Evolutionary conservation across 2,797 vertebrate species (phyloP), one percentile per base, ranked within the genome.

Genomic region (Scolopax rusticola): DNA sequence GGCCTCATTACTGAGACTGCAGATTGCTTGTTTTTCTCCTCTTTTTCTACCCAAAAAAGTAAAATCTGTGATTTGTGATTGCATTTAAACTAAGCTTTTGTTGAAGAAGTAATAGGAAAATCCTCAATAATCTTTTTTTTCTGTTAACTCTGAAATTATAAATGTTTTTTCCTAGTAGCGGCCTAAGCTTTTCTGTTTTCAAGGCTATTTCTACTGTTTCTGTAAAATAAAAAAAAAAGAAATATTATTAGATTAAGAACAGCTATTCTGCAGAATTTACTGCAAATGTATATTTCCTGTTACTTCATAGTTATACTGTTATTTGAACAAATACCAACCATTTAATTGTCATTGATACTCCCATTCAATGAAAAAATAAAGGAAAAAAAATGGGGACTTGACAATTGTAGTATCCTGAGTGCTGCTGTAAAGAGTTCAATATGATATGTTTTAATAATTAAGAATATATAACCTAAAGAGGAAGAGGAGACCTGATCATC

Each of bases 41-140:
- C 1, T 24, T 81, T 95, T 95, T 84, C 20, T 51, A 59, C n/a
- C 4, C 14, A 1, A 51, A 64, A 83, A 84, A 47, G 15, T 68
- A 54, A 80, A 30, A 27, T 16, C 19, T 70, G 7, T 89, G 71
- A 40, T 60, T 77, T 83, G 51, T 2, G 1, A 47, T 79, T 83
- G 33, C n/a, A 40, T 79, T 87, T 85, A 40, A 84, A 79, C 47
- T 65, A 56, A 88, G 33, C 20, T 63, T 67, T n/a, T 15, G 5
- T 38, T 87, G 67, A 90, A 70, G 64, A 87, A 84, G 43, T 88
- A 82, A 73, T 56, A 84, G 80, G 36, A 93, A 93, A 92, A 87
- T 32, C 11, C 63, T 6, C 12, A 36, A 18, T 67, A 71, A 48
- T 64, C 1, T 0, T 38, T 63, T 77, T 77, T 53, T 36, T 56